phyloP scores from a whole-genome alignment of 1,140 invertebrate genomes.

The Lucilia cuprina region DNA sequence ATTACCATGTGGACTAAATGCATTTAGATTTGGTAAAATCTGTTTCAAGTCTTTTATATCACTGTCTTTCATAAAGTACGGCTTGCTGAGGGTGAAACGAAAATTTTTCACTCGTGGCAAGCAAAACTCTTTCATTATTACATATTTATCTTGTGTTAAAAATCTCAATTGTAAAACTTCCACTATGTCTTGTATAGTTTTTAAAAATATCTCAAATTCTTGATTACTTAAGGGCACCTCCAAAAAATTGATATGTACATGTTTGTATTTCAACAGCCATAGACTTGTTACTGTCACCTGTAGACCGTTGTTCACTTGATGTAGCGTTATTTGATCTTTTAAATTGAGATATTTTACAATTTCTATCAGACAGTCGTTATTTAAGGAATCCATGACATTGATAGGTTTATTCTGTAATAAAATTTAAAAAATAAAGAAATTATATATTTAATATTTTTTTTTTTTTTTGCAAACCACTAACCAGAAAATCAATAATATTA shows the following conservation, averaged over 20 bases:
- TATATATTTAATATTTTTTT: neutral
- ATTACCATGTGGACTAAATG: slow-evolving; percentile 13
- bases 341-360: neutral
- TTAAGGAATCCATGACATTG: neutral
- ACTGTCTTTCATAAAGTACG: neutral
- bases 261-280: neutral
- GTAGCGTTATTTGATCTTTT: neutral
- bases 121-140: slow-evolving; percentile 1
- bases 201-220: neutral
- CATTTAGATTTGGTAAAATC: neutral
- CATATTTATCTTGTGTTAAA: neutral
- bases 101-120: neutral
- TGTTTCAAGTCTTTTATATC: neutral
- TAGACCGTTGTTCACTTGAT: neutral
- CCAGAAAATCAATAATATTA: neutral
- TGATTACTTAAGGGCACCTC: neutral
- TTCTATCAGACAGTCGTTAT: neutral
- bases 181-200: neutral
- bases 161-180: slow-evolving; percentile 9
- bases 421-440: neutral
- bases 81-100: neutral
- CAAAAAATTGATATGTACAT: neutral
- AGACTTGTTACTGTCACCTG: neutral
- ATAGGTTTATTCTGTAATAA: neutral
- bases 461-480: neutral